These are phyloP conservation scores for Rhyacophila evoluta DNA, from an alignment of 2,888 invertebrate species.

Conservation along the genomic window DNA sequence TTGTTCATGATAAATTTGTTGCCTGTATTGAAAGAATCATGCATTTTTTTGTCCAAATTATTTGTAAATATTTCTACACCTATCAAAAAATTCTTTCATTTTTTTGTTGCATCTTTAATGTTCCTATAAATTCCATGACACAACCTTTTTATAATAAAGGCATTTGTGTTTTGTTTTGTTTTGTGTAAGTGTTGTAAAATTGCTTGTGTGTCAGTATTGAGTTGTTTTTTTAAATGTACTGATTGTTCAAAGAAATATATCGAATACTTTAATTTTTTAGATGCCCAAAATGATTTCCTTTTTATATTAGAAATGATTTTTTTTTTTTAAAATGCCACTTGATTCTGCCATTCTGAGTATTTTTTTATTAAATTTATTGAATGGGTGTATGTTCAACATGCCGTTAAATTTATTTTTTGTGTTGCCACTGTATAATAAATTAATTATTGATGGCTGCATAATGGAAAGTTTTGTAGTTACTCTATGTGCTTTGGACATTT, in stretches of 20 bases:
- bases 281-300: conserved; percentile 5
- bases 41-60: conserved; percentile 1
- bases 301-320: background rate
- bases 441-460: background rate
- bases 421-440: conserved; percentile 5
- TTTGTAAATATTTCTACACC: conserved; percentile 9
- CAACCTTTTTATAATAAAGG: background rate
- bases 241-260: conserved; percentile 12
- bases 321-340: conserved; percentile 4
- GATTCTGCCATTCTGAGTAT: background rate
- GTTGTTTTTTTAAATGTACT: conserved; percentile 16
- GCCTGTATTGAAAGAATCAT: background rate
- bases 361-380: background rate
- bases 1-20: background rate
- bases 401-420: background rate
- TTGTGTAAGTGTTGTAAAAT: conserved; percentile 15
- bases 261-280: conserved; percentile 18
- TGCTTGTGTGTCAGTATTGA: conserved; percentile 19
- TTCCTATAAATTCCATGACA: background rate
- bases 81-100: background rate
- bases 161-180: conserved; percentile 9
- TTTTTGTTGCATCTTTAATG: conserved; percentile 22
- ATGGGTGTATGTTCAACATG: background rate
- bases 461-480: background rate
- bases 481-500: background rate